Conservation (phyloP, 1,140 invertebrate genomes). For the Laupala kohalensis region DNA sequence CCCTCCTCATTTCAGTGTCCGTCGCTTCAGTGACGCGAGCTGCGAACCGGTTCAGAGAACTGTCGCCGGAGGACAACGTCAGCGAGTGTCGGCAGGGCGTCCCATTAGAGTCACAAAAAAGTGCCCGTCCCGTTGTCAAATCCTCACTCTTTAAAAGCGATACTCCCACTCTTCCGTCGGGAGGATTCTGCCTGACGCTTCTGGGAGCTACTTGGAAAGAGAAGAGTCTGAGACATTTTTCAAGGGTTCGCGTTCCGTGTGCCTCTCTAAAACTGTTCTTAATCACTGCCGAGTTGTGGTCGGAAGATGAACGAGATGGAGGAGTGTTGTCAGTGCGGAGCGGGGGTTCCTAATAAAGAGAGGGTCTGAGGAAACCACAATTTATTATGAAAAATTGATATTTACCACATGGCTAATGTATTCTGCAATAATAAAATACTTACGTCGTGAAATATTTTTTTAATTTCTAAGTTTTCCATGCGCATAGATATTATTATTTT, state of each 20-base stretch:
- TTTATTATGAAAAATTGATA: too few species aligned
- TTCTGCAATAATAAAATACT: too few species aligned
- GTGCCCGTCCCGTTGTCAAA: background rate
- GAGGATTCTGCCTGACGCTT: background rate
- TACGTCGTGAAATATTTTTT: too few species aligned
- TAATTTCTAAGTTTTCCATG: too few species aligned
- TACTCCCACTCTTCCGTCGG: background rate
- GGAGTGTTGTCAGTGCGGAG: background rate
- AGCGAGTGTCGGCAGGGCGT: background rate
- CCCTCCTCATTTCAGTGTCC: too few species aligned
- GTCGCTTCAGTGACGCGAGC: background rate
- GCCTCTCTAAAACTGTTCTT: background rate
- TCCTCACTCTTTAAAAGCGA: background rate
- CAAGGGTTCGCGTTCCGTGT: background rate
- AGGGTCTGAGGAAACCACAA: too few species aligned
- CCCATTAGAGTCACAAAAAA: background rate
- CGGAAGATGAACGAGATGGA: background rate
- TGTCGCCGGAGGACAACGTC: background rate
- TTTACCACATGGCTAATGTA: too few species aligned
- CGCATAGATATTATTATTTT: too few species aligned
- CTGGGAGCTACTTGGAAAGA: background rate
- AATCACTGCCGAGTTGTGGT: background rate
- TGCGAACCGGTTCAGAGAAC: background rate
- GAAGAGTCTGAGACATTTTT: background rate
- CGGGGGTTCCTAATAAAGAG: too few species aligned